Evolutionary conservation across 2,797 vertebrate genomes (phyloP), one percentile per base, ranked within the genome.

Genomic region (Discoglossus pictus): DNA sequence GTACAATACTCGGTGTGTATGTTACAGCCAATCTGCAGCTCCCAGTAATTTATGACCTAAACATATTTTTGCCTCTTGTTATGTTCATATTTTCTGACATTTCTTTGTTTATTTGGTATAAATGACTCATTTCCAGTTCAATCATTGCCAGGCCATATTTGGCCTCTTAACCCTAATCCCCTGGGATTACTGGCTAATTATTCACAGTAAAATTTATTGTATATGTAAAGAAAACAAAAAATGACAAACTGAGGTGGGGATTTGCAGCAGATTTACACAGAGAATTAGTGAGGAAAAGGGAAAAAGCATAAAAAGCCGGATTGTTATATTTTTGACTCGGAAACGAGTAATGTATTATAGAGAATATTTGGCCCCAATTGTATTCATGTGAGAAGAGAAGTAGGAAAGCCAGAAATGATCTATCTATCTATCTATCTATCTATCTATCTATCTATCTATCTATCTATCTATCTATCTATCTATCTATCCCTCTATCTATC

Each of bases 51-150:
- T 71, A 71, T 71, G 59, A 64, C 61, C 59, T 59, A 58, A 39
- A 70, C 64, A 64, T 71, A 71, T 53, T 43, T 43, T 65, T 51
- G 46, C 46, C 35, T 65, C 47, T 52, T 71, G 68, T 64, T 64
- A 53, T 79, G 78, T 78, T 86, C 79, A 84, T 84, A 86, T 84
- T 81, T 75, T 74, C 55, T 40, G 73, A 82, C 69, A 86, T 88
- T 83, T 84, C 75, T 67, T 80, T 85, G 84, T 83, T 88, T 87
- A 79, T 82, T 62, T 82, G 83, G 76, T 73, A 60, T 59, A 53
- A 73, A 76, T 87, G 86, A 89, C 78, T 89, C 87, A 90, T 79
- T 89, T 89, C 87, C 86, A 83, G 80, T 80, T 46, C 87, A 84
- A 82, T 82, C 76, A 78, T 79, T 84, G 79, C 82, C 82, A 84